These are phyloP conservation scores for Cygnus olor DNA, from an alignment of 2,797 vertebrate genomes.

Conservation along the genomic window DNA sequence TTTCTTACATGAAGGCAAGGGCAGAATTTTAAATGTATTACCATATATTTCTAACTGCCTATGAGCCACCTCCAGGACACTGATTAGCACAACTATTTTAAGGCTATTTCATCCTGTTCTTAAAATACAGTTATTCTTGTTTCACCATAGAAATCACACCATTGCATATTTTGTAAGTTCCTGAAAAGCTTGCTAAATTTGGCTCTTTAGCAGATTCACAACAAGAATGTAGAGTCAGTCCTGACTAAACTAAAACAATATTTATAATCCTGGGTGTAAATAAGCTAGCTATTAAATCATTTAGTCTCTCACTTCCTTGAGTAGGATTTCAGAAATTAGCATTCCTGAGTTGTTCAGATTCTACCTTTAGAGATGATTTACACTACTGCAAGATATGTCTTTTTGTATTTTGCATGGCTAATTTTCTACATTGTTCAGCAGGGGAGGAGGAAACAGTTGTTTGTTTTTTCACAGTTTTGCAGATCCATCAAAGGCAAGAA, in stretches of 20 bases:
- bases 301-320: neutral
- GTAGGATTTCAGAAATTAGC: conserved; percentile 19
- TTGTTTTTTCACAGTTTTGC: conserved; percentile 33
- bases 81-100: conserved; percentile 10
- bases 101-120: neutral
- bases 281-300: conserved; percentile 17
- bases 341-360: conserved; percentile 11
- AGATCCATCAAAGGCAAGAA: conserved; percentile 40
- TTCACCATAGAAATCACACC: neutral
- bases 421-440: conserved; percentile 50
- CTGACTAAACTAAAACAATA: conserved; percentile 3
- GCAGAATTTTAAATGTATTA: neutral
- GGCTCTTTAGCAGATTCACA: neutral
- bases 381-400: neutral
- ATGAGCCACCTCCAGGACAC: neutral
- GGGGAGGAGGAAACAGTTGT: neutral
- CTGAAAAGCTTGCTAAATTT: conserved; percentile 1
- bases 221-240: neutral
- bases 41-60: neutral
- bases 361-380: conserved; percentile 26
- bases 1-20: neutral
- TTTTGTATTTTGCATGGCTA: neutral
- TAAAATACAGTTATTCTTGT: conserved; percentile 8
- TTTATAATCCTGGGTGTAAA: neutral
- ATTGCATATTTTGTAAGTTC: neutral